Base-by-base conservation (phyloP, 1,140 invertebrate genomes). In the Hyphantria cunea region DNA sequence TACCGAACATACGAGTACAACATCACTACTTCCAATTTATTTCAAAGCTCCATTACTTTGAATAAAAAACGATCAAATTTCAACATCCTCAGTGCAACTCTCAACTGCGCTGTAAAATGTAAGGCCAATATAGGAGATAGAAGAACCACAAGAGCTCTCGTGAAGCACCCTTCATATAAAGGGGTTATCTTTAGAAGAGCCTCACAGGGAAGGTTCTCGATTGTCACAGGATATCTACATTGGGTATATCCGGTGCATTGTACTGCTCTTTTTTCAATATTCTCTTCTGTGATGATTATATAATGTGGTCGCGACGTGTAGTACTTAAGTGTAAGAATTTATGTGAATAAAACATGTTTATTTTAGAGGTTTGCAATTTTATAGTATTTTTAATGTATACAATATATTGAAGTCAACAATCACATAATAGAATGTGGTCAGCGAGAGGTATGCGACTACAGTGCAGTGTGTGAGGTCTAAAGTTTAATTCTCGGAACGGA, bases 151-250 rank as follows among this genome's bases (percentile, higher is more conserved):
- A 47, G 45, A 47, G 32, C 55, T 17, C 55, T 58, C 25, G 55
- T 10, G n/a, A 12, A 58, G 55, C 45, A 49, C 55, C 55, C 55
- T 58, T 58, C 44, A 58, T 49, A 31, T 58, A 63, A 65, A 73
- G 67, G 61, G 71, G 71, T 70, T 73, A 67, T 66, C 64, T 66
- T 53, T 68, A 33, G 39, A 62, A 63, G 59, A 32, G 58, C 48
- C 37, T 33, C 25, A 47, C 39, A 53, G 53, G 10, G 17, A 25
- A 39, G 44, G 11, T 51, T 39, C 56, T 54, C 53, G 53, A 50
- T 61, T 64, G 47, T 39, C 51, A 37, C 54, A 63, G 58, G 54
- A 63, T 58, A 60, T 52, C 59, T 37, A 25, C 31, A 15, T 32
- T 33, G 39, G 12, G 48, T 54, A 31, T 14, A 31, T 39, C 14